A percentile compares a stretch with the other conserved stretches of the same genome.
Evolutionary conservation across 2,888 invertebrate genomes (phyloP).

Genomic region (Dolichopus griseipennis): DNA sequence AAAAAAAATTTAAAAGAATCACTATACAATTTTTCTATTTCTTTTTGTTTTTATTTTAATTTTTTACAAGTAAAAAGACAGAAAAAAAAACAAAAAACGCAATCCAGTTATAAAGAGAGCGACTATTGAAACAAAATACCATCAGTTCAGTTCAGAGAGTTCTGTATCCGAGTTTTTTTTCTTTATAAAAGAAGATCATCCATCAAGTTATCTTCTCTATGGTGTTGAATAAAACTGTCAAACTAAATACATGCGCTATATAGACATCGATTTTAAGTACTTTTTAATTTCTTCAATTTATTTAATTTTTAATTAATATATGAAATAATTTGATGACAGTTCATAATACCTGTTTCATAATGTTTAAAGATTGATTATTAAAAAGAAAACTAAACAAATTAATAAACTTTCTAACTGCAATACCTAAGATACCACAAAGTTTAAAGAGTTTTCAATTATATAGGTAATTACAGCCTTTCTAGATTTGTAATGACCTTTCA

Average conservation of each 20-base stretch:
- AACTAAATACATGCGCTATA: neutral
- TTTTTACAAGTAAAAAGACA: neutral
- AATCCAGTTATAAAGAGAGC: conserved; percentile 1
- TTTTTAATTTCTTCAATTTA: no score
- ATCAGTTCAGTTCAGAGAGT: neutral
- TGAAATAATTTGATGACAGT: no score
- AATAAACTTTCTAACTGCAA: no score
- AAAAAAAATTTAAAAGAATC: neutral
- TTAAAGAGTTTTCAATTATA: no score
- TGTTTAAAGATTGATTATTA: no score
- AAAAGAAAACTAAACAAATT: no score
- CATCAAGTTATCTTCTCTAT: neutral
- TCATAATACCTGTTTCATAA: no score
- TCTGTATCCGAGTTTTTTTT: neutral
- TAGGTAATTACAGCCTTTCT: no score
- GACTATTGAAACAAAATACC: neutral
- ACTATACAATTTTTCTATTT: neutral
- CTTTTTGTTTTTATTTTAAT: no score
- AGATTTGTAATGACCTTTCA: no score
- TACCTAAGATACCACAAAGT: no score
- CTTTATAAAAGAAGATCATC: neutral
- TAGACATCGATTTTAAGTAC: neutral
- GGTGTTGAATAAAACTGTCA: conserved; percentile 6
- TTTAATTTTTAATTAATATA: no score
- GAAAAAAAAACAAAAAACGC: neutral